These are phyloP conservation scores for Diabrotica virgifera DNA, from an alignment of 1,140 invertebrate genomes.

Conservation along the genomic window DNA sequence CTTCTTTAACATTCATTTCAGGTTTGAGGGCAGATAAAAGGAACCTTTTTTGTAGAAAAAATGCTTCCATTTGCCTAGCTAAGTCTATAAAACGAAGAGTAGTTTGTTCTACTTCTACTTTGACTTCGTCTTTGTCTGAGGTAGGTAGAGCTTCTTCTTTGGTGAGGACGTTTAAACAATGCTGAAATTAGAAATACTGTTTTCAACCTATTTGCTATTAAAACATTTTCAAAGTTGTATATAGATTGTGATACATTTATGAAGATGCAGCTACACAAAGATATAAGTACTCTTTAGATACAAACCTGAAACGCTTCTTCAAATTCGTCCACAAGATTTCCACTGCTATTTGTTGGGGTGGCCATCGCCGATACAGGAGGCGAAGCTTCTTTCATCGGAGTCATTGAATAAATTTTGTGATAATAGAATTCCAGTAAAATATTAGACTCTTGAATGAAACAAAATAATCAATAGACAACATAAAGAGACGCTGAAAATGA, in stretches of 20 bases:
- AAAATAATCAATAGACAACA: too few species aligned
- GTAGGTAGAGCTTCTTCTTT: conserved; percentile 75
- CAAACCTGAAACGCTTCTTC: conserved; percentile 78
- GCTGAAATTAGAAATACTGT: conserved; percentile 54
- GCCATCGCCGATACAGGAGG: conserved; percentile 59
- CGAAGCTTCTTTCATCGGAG: conserved; percentile 45
- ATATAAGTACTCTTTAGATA: background rate
- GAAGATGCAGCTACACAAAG: background rate
- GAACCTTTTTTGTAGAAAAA: conserved; percentile 90
- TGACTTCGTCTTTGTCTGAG: conserved; percentile 80
- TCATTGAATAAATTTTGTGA: conserved; percentile 21
- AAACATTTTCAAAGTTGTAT: too few species aligned
- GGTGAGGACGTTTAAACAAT: conserved; percentile 79
- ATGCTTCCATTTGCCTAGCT: conserved; percentile 89
- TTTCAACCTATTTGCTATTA: background rate
- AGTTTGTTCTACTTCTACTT: conserved; percentile 81
- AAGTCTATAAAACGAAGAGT: conserved; percentile 82
- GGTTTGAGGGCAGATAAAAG: conserved; percentile 86
- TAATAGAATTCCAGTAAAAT: too few species aligned
- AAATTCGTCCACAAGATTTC: conserved; percentile 80
- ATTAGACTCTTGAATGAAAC: too few species aligned
- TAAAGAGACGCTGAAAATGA: too few species aligned
- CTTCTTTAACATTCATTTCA: conserved; percentile 87
- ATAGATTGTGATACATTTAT: background rate
- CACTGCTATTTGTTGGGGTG: conserved; percentile 72